phyloP scores from a whole-genome alignment of 2,797 vertebrate genomes.

The Dromococcyx pavoninus region DNA sequence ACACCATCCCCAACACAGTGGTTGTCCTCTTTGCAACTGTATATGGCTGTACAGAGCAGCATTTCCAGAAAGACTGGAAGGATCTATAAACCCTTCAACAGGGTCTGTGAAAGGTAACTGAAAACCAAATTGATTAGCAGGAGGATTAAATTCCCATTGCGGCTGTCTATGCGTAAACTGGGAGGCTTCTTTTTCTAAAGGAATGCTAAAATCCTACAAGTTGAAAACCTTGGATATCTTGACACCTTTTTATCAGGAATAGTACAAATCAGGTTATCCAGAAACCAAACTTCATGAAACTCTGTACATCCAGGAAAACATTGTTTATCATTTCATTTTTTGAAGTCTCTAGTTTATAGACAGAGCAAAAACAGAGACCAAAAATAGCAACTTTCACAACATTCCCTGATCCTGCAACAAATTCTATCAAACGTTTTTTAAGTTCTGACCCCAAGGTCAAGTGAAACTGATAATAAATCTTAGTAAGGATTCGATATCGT shows the following conservation, averaged over 20 bases:
- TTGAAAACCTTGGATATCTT: neutral
- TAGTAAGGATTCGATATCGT: neutral
- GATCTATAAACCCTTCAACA: neutral
- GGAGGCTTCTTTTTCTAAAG: neutral
- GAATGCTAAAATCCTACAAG: neutral
- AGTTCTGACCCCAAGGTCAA: conserved; percentile 21
- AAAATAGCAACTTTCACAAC: conserved; percentile 18
- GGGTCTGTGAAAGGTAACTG: neutral
- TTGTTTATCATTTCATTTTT: neutral
- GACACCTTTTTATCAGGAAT: neutral
- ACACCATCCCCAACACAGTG: neutral
- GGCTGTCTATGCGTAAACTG: neutral
- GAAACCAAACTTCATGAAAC: neutral
- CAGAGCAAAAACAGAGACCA: neutral
- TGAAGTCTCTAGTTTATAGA: neutral
- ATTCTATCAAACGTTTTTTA: neutral
- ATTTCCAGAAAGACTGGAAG: neutral
- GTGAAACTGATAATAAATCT: conserved; percentile 41
- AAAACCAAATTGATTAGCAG: neutral
- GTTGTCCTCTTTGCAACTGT: neutral
- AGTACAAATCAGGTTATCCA: neutral
- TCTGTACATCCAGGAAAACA: neutral
- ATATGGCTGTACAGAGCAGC: neutral
- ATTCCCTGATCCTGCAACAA: conserved; percentile 26
- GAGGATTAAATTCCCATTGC: neutral